Conservation (phyloP, 2,888 invertebrate species). For the Neoaliturus tenellus region DNA sequence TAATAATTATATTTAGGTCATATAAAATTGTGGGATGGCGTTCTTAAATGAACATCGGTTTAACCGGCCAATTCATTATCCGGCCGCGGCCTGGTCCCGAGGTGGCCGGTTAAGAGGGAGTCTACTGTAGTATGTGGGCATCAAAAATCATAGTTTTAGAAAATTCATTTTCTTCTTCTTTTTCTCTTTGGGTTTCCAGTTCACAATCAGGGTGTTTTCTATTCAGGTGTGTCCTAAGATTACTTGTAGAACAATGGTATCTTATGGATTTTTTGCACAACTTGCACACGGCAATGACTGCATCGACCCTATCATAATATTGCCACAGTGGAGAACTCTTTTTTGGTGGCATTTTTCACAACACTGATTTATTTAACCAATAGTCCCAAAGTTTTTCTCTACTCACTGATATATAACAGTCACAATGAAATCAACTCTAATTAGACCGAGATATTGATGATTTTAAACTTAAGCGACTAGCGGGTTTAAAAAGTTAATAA, state of each 20-base stretch:
- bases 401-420: background rate
- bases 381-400: background rate
- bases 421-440: background rate
- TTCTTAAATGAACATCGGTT: too few relatives aligned
- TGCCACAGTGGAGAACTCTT: background rate
- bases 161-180: background rate
- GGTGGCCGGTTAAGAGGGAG: too few relatives aligned
- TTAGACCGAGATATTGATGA: too few relatives aligned
- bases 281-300: background rate
- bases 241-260: slow-evolving; percentile 10
- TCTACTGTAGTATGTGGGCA: background rate
- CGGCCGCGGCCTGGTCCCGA: too few relatives aligned
- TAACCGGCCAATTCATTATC: too few relatives aligned
- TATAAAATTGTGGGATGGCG: too few relatives aligned
- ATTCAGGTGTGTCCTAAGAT: background rate
- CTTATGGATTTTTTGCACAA: background rate
- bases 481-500: too few relatives aligned
- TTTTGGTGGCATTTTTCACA: background rate
- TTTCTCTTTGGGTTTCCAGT: background rate
- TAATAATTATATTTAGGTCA: too few relatives aligned
- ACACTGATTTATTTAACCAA: background rate
- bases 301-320: background rate
- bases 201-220: slow-evolving; percentile 11
- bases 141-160: background rate
- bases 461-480: too few relatives aligned